These are phyloP conservation scores for Columba guinea DNA, from an alignment of 2,797 vertebrate species.

Conservation along the genomic window DNA sequence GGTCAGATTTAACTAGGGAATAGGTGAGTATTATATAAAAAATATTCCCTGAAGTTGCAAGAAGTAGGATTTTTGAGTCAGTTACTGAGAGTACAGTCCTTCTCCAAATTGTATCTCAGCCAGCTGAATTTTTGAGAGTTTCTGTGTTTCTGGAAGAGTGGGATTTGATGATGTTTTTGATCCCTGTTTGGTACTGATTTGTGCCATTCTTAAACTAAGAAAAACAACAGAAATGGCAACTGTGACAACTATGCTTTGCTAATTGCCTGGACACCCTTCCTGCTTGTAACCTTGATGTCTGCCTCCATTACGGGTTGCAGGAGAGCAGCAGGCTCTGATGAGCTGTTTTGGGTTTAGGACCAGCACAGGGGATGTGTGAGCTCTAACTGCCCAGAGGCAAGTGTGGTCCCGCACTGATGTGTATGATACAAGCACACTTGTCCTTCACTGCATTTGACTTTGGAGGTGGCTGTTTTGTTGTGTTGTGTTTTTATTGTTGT, in stretches of 20 bases:
- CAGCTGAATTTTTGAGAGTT: background rate
- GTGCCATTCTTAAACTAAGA: background rate
- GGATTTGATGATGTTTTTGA: background rate
- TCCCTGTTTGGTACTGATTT: background rate
- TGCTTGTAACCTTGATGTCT: background rate
- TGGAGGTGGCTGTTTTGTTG: background rate
- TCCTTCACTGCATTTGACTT: background rate
- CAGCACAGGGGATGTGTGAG: background rate
- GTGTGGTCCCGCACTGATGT: background rate
- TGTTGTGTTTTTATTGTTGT: too few relatives aligned
- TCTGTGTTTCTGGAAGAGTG: background rate
- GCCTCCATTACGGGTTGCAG: rapidly evolving
- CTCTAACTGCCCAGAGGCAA: background rate
- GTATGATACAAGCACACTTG: rapidly evolving
- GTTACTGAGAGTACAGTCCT: background rate
- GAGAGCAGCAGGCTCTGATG: background rate
- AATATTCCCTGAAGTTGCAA: background rate
- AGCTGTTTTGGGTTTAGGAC: background rate
- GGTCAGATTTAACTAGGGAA: background rate
- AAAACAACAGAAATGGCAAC: background rate
- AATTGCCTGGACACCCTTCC: background rate
- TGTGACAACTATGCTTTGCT: background rate
- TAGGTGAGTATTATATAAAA: background rate
- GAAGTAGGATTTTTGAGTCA: background rate
- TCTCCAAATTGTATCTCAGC: background rate